Percentiles rank a stretch among this genome's conserved stretches.
Conservation (phyloP, 2,888 invertebrate species). For the Boloria selene region DNA sequence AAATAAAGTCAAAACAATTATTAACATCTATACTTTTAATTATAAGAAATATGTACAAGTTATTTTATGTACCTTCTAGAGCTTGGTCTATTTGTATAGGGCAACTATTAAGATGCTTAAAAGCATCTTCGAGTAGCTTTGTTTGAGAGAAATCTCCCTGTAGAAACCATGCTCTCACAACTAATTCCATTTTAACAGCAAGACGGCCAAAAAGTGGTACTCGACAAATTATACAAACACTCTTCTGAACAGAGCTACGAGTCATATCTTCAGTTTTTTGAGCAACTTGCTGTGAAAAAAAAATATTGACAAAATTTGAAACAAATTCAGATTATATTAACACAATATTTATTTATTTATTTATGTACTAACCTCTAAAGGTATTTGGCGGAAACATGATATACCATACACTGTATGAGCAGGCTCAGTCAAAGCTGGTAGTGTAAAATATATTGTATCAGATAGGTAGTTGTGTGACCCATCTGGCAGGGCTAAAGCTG, state of each 20-base stretch:
- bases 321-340: background rate
- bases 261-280: slow-evolving; percentile 97
- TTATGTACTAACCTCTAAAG: slow-evolving; percentile 89
- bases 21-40: background rate
- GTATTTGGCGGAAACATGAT: slow-evolving; percentile 98
- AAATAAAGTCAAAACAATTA: slow-evolving; percentile 19
- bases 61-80: slow-evolving; percentile 65
- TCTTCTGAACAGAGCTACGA: slow-evolving; percentile 98
- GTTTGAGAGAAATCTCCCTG: slow-evolving; percentile 96
- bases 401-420: slow-evolving; percentile 96
- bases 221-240: slow-evolving; percentile 96
- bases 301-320: background rate
- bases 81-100: slow-evolving; percentile 81
- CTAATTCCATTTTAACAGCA: slow-evolving; percentile 96
- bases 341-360: too few relatives aligned
- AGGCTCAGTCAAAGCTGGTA: slow-evolving; percentile 93
- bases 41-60: background rate
- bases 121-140: slow-evolving; percentile 94
- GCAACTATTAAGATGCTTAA: slow-evolving; percentile 94
- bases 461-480: slow-evolving; percentile 98
- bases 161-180: slow-evolving; percentile 98
- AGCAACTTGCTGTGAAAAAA: slow-evolving; percentile 88
- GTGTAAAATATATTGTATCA: slow-evolving; percentile 97
- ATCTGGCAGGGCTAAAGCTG: slow-evolving; percentile 98
- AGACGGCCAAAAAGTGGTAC: slow-evolving; percentile 96